Evolutionary conservation across 1,140 invertebrate species (phyloP).

Genomic region (Watersipora subatra): DNA sequence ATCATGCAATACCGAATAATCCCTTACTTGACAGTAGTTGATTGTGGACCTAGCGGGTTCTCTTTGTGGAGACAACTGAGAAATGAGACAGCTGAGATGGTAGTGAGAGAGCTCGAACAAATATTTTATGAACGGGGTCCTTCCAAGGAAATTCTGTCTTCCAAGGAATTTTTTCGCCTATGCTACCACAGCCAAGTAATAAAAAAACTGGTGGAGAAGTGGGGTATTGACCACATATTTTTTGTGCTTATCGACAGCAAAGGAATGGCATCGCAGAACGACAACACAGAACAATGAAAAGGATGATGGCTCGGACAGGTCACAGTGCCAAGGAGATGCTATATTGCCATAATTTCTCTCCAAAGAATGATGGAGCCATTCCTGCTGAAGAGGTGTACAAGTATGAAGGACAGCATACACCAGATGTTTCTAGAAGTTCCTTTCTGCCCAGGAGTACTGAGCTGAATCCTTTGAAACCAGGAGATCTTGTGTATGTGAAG

Average conservation of each 20-base stretch:
- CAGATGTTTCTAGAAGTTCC: too few species aligned
- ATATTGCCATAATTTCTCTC: not conserved
- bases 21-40: not conserved
- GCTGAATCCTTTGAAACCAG: too few species aligned
- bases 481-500: too few species aligned
- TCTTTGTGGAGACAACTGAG: not conserved
- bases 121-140: not conserved
- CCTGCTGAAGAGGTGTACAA: not conserved
- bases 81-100: not conserved
- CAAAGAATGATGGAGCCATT: not conserved
- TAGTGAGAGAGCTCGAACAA: not conserved
- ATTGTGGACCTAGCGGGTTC: conserved; percentile 3
- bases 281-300: not conserved
- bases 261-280: not conserved
- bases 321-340: not conserved
- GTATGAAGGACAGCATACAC: too few species aligned
- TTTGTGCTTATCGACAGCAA: not conserved
- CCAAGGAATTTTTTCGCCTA: not conserved
- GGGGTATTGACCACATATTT: not conserved
- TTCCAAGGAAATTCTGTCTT: not conserved
- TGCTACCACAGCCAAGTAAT: not conserved
- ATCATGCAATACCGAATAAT: not conserved
- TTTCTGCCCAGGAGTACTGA: too few species aligned
- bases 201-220: not conserved
- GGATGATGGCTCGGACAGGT: not conserved